Evolutionary conservation across 2,113 vertebrate genomes (phyloP).

Genomic region (Nipponia nippon): DNA sequence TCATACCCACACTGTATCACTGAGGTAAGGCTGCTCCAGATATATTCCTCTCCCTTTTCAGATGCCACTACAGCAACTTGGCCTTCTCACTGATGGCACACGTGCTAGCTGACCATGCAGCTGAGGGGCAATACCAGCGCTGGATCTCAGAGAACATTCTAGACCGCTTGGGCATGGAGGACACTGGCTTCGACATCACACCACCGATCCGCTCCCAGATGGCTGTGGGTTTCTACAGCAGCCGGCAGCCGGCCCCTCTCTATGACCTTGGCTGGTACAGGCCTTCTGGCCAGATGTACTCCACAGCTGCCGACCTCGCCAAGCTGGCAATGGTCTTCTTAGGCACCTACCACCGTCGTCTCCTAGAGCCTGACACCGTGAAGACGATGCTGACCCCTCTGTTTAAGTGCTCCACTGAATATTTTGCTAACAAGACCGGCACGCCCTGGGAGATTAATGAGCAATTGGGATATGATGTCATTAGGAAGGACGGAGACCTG

Average conservation of each 20-base stretch:
- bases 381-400: slow-evolving; percentile 85
- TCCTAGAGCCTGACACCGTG: slow-evolving; percentile 80
- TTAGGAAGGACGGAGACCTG: slow-evolving; percentile 89
- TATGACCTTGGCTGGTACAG: slow-evolving; percentile 92
- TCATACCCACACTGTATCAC: no score
- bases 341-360: slow-evolving; percentile 67
- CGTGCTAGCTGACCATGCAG: slow-evolving; percentile 75
- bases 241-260: slow-evolving; percentile 77
- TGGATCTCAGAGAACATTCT: slow-evolving; percentile 85
- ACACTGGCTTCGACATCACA: slow-evolving; percentile 85
- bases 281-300: slow-evolving; percentile 93
- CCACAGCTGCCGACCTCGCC: slow-evolving; percentile 86
- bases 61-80: slow-evolving; percentile 93
- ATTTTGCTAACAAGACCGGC: slow-evolving; percentile 87
- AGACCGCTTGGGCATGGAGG: slow-evolving; percentile 82
- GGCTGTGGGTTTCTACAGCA: slow-evolving; percentile 85
- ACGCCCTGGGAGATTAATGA: slow-evolving; percentile 91
- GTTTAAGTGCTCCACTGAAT: slow-evolving; percentile 78
- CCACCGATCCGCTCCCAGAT: slow-evolving; percentile 71
- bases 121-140: slow-evolving; percentile 80
- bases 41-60: not conserved
- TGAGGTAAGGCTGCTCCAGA: not conserved
- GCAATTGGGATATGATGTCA: slow-evolving; percentile 81
- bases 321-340: slow-evolving; percentile 84
- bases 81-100: slow-evolving; percentile 90